Evolutionary conservation across 2,888 invertebrate species (phyloP), one percentile per base, ranked within the genome.

Genomic region (Frankliniella fusca): DNA sequence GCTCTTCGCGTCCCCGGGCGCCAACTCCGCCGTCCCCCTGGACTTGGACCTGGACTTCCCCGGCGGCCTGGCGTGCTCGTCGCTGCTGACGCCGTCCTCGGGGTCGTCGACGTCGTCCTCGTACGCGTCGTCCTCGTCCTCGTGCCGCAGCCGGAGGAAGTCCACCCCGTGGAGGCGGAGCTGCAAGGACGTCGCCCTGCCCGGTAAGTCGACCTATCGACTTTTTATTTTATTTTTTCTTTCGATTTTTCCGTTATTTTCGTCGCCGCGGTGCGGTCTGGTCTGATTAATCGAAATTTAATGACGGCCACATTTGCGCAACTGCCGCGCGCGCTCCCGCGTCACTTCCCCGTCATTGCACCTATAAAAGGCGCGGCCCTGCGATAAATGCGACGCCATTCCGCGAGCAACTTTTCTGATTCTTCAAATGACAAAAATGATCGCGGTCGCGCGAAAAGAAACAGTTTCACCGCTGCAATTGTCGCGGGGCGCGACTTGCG

Each of bases 1-100:
- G 23, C 70, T 76, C 70, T 76, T 76, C 70, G 70, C 70, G 23
- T 76, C 70, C 23, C 70, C 70, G 23, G 70, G 70, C 27, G 27
- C 11, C 70, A 27, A 27, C 70, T 23, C 23, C 8, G 70, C 70
- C 70, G 70, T 76, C 11, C 27, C 23, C 23, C 70, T 76, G 8
- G 70, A 76, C 70, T 27, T 76, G 27, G 70, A 76, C 27, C 23
- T 12, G 23, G 70, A 20, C 70, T 70, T 23, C 70, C 54, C 18
- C 15, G 61, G 20, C 61, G 61, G 54, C 54, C 1, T 12, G 5
- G 8, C 54, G 3, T 54, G 20, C 61, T 61, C 61, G 18, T 61
- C 61, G 20, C 18, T 61, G 20, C 11, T 61, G 12, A 76, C 70
- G 70, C 70, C 70, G 70, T 76, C 70, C 27, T 76, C 70, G 27